Evolutionary conservation across 1,140 invertebrate species (phyloP), one percentile per base, ranked within the genome.

Genomic region (Agraylea sexmaculata): DNA sequence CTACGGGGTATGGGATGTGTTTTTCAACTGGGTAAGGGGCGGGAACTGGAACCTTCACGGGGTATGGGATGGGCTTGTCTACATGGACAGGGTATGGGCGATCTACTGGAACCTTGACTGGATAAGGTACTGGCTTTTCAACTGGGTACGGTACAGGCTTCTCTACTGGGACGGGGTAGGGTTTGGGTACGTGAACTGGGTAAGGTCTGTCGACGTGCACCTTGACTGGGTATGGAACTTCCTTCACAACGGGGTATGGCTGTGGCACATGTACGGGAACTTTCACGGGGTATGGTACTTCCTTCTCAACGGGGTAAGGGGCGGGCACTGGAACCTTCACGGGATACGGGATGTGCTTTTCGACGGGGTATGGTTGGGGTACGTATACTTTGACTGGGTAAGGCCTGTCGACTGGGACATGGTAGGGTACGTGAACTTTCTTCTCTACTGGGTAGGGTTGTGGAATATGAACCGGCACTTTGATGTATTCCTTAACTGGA

Each of bases 201-300:
- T 80, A 80, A 2, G 80, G 80, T 50, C 74, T 74, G 48, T 80
- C 79, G 40, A 82, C 78, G 47, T 66, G 73, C 23, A 83, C 78
- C 61, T 76, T 77, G 6, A 80, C 71, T 5, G 80, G 77, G 45
- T 66, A 66, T 27, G 62, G 77, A 11, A 80, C 61, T 54, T 73
- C 69, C 49, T 77, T 78, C 49, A 70, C 60, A 2, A 79, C 75
- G 30, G 76, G 74, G 53, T 77, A 76, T 7, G 75, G 74, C 38
- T 74, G 69, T 29, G 75, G 69, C 7, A 78, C 73, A 44, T 68
- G 62, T 33, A 78, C 73, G 52, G 75, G 73, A 29, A 77, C 75
- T 68, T 62, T 75, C 1, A 78, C 72, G 22, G 74, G 71, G 50
- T 73, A 71, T 0, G 74, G 74, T 2, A 76, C 66, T 18, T 67